Conservation (phyloP, 2,888 invertebrate species). For the Buathra laborator region DNA sequence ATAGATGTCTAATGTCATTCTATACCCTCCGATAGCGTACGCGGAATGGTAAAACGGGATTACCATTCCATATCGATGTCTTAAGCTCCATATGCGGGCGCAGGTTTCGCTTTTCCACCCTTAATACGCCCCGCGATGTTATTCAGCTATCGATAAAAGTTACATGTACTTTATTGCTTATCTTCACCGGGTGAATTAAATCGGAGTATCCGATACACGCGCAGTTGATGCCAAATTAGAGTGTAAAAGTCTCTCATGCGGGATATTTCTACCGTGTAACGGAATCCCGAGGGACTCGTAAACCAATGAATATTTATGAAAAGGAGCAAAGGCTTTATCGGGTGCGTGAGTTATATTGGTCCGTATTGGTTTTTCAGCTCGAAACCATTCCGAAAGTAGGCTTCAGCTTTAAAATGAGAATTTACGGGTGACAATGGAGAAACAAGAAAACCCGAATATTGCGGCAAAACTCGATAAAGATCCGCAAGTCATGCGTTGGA, state of each 20-base stretch:
- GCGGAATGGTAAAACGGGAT: not conserved
- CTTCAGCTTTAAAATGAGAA: not conserved
- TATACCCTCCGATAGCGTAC: not conserved
- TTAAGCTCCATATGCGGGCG: not conserved
- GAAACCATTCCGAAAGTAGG: not conserved
- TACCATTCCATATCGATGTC: not conserved
- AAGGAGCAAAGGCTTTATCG: not conserved
- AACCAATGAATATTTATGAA: not conserved
- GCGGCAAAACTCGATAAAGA: too few relatives aligned
- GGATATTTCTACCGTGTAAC: not conserved
- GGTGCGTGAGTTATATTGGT: not conserved
- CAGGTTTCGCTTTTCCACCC: not conserved
- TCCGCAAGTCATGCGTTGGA: too few relatives aligned
- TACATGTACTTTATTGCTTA: not conserved
- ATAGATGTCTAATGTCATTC: not conserved
- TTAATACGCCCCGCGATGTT: not conserved
- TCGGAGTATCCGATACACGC: not conserved
- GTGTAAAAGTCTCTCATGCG: not conserved
- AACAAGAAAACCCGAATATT: too few relatives aligned
- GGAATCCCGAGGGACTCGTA: not conserved
- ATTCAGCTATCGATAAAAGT: not conserved
- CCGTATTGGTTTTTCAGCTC: not conserved
- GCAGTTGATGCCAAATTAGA: not conserved
- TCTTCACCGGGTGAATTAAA: not conserved
- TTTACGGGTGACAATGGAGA: too few relatives aligned